Evolutionary conservation across 1,140 invertebrate species (phyloP).

Genomic region (Stegodyphus dumicola): DNA sequence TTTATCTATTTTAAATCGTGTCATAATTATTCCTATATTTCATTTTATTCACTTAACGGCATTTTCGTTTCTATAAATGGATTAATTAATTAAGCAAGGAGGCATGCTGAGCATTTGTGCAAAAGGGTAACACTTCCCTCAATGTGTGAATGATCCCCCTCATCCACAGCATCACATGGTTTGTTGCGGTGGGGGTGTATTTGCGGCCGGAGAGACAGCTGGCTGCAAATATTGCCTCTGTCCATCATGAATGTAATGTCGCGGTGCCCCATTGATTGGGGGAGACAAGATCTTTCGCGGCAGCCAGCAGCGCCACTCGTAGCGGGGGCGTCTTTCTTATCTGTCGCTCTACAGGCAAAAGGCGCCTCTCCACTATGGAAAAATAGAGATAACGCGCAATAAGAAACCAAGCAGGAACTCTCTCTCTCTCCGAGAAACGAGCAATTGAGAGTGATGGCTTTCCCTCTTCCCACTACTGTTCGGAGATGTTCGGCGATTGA

Average conservation of each 20-base stretch:
- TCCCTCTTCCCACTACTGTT: too few species aligned
- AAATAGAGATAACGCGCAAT: slow-evolving; percentile 32
- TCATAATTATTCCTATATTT: too few species aligned
- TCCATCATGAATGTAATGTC: slow-evolving; percentile 61
- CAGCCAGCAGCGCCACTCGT: too few species aligned
- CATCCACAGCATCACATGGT: neutral
- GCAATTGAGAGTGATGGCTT: too few species aligned
- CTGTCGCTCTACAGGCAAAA: slow-evolving; percentile 44
- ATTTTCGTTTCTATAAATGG: too few species aligned
- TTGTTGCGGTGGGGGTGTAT: slow-evolving; percentile 38
- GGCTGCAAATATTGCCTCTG: slow-evolving; percentile 61
- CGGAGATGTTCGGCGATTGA: too few species aligned
- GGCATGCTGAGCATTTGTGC: too few species aligned
- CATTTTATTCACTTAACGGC: too few species aligned
- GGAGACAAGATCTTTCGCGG: slow-evolving; percentile 49
- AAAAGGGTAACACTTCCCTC: too few species aligned
- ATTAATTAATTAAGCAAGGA: too few species aligned
- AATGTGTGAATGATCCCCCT: slow-evolving; percentile 15
- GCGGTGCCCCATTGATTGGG: slow-evolving; percentile 55
- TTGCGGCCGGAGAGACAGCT: slow-evolving; percentile 35
- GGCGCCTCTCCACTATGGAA: slow-evolving; percentile 16
- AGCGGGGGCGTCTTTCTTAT: slow-evolving; percentile 41
- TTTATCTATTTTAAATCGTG: too few species aligned
- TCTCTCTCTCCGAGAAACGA: too few species aligned
- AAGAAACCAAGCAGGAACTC: slow-evolving; percentile 1